Conservation (phyloP, 2,888 invertebrate species). For the Stratiomys singularior region DNA sequence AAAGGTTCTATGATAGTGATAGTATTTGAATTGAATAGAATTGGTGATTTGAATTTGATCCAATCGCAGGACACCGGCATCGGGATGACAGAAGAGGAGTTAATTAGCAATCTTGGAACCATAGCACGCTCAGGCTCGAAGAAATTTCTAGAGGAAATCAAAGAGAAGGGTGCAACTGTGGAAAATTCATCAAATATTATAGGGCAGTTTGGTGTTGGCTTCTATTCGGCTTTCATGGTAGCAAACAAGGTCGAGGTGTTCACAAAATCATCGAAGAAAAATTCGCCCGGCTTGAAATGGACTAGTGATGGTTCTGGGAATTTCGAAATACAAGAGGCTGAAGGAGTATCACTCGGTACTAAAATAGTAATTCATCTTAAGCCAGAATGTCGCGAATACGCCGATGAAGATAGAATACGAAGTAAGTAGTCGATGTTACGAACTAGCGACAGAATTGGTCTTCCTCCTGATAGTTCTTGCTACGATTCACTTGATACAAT, state of each 20-base stretch:
- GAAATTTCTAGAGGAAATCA: conserved; percentile 86
- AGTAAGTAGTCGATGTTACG: conserved; percentile 67
- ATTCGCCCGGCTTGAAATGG: conserved; percentile 85
- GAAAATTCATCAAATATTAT: conserved; percentile 82
- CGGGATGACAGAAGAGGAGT: conserved; percentile 94
- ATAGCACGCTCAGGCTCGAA: conserved; percentile 97
- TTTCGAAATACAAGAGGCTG: conserved; percentile 89
- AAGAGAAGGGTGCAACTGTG: conserved; percentile 71
- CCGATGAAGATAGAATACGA: conserved; percentile 86
- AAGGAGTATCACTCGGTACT: conserved; percentile 87
- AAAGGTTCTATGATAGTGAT: too few relatives aligned
- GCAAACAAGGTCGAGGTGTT: conserved; percentile 94
- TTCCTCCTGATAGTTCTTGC: neutral
- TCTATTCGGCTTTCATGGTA: conserved; percentile 98
- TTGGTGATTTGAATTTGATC: too few relatives aligned
- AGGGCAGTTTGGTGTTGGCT: conserved; percentile 98
- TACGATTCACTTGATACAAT: conserved; percentile 53
- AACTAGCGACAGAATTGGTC: too few relatives aligned
- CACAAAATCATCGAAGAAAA: conserved; percentile 76
- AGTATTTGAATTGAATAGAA: too few relatives aligned
- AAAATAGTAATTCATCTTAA: conserved; percentile 93
- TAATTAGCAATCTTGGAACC: conserved; percentile 90
- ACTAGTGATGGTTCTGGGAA: conserved; percentile 89
- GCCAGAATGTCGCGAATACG: conserved; percentile 86
- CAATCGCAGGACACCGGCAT: conserved; percentile 83